These are phyloP conservation scores for Caenorhabditis sp. DNA, from an alignment of 2,888 invertebrate species.

Conservation along the genomic window DNA sequence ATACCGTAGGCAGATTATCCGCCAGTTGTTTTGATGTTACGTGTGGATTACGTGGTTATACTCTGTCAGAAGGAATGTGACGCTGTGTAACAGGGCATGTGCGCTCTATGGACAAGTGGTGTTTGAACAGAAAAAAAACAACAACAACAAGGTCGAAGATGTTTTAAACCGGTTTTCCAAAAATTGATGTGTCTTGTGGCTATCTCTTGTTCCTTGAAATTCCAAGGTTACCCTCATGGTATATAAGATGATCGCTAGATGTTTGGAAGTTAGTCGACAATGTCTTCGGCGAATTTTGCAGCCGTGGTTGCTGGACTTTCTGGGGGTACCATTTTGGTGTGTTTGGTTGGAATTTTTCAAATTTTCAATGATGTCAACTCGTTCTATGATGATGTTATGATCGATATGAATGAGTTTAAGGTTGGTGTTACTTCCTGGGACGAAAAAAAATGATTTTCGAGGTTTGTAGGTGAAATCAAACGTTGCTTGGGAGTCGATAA, in stretches of 20 bases:
- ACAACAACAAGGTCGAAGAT: not conserved
- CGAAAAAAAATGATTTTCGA: not conserved
- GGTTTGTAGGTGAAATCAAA: constrained; percentile 29
- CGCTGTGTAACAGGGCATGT: no score
- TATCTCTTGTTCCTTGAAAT: constrained; percentile 1
- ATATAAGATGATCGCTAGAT: not conserved
- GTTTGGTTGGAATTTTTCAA: constrained; percentile 28
- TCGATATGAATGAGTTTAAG: constrained; percentile 40
- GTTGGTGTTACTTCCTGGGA: no score
- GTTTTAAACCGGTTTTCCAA: not conserved
- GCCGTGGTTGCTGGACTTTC: constrained; percentile 26
- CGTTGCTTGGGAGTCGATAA: constrained; percentile 31
- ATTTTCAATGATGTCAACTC: constrained; percentile 48
- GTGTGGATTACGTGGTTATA: no score
- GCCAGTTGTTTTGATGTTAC: not conserved
- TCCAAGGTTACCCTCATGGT: constrained; percentile 3
- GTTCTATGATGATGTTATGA: constrained; percentile 36
- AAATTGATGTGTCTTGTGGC: constrained; percentile 1
- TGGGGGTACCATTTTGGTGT: constrained; percentile 26
- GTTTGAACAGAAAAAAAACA: not conserved
- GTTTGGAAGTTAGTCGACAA: not conserved
- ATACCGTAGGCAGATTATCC: not conserved
- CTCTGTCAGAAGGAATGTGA: no score
- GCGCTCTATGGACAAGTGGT: not conserved
- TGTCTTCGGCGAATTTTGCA: constrained; percentile 33